Evolutionary conservation across 2,888 invertebrate genomes (phyloP).

Genomic region (Heteropelma amictum): DNA sequence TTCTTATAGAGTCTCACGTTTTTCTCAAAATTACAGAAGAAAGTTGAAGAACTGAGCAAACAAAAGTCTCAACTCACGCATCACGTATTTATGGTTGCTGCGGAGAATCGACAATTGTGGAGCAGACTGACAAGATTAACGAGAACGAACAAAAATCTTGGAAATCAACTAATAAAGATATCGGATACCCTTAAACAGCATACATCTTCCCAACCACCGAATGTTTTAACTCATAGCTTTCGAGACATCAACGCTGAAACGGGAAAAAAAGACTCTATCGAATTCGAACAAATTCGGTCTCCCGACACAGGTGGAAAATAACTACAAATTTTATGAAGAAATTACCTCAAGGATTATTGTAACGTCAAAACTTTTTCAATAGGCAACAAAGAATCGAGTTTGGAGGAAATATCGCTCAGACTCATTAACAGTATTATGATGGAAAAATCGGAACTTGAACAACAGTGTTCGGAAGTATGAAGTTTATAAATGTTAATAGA

Average conservation of each 20-base stretch:
- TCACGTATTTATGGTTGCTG: constrained; percentile 89
- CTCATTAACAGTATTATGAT: constrained; percentile 84
- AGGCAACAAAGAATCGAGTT: constrained; percentile 79
- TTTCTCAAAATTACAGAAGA: constrained; percentile 78
- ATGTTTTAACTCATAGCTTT: constrained; percentile 66
- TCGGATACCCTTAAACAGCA: constrained; percentile 79
- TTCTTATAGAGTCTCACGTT: not conserved
- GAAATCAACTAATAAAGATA: constrained; percentile 79
- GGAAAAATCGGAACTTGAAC: constrained; percentile 84
- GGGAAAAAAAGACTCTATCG: constrained; percentile 56
- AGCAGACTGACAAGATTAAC: constrained; percentile 84
- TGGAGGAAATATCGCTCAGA: constrained; percentile 88
- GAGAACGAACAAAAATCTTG: constrained; percentile 80
- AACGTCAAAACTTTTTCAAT: constrained; percentile 7
- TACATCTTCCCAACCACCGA: constrained; percentile 66
- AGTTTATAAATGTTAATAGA: not conserved
- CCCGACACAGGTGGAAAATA: constrained; percentile 61
- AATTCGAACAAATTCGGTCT: constrained; percentile 25
- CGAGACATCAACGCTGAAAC: constrained; percentile 59
- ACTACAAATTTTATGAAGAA: not conserved
- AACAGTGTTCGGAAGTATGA: constrained; percentile 80
- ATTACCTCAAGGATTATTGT: not conserved
- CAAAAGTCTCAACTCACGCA: constrained; percentile 88
- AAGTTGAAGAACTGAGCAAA: constrained; percentile 84
- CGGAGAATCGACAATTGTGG: constrained; percentile 90